phyloP scores from a whole-genome alignment of 1,140 invertebrate genomes.

The Formica selysi region DNA sequence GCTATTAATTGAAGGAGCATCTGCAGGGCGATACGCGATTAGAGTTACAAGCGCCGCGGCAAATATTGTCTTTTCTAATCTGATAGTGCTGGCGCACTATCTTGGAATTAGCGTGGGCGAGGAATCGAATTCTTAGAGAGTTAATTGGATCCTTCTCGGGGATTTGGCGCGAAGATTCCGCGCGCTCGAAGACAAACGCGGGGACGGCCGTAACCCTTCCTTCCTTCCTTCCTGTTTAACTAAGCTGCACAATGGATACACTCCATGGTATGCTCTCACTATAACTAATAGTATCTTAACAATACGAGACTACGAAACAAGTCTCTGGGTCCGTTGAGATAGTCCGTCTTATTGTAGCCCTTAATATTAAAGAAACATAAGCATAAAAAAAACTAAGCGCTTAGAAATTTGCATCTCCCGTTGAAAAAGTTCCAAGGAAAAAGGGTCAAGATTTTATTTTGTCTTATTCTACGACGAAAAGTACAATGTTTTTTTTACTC shows the following conservation, averaged over 20 bases:
- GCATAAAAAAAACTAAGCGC: neutral
- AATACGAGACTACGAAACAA: conserved; percentile 33
- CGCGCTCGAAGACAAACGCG: conserved; percentile 71
- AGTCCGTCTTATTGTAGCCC: neutral
- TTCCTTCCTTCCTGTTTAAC: conserved; percentile 66
- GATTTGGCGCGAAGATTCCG: conserved; percentile 76
- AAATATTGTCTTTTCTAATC: conserved; percentile 78
- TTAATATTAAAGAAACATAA: conserved; percentile 15
- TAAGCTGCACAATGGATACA: conserved; percentile 72
- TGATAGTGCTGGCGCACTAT: conserved; percentile 74
- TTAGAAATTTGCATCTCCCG: neutral
- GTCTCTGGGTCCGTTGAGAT: neutral
- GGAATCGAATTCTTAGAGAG: conserved; percentile 79
- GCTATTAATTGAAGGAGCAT: conserved; percentile 75
- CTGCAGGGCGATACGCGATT: conserved; percentile 72
- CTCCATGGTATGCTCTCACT: conserved; percentile 44
- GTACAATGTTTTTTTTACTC: neutral
- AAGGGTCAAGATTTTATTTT: neutral
- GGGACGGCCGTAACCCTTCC: conserved; percentile 73
- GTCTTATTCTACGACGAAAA: conserved; percentile 1
- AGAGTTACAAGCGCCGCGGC: conserved; percentile 71
- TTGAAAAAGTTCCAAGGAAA: neutral
- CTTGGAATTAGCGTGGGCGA: conserved; percentile 80
- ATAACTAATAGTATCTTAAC: conserved; percentile 61
- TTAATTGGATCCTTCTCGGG: conserved; percentile 80